Base-by-base conservation (phyloP, 2,888 invertebrate species). In the Incurvaria masculella region DNA sequence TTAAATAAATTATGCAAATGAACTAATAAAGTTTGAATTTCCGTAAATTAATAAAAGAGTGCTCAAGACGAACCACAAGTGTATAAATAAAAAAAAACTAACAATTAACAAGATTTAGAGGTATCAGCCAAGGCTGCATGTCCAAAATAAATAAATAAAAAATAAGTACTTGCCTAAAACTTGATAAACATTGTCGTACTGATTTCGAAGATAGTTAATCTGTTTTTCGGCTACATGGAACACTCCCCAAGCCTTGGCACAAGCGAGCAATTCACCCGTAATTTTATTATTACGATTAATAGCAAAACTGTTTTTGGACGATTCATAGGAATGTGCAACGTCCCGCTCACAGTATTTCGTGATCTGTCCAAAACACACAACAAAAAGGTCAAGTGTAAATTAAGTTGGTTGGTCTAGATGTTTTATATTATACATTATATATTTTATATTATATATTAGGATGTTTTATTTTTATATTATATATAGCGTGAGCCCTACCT, bases 171-270 rank as follows among this genome's bases (percentile, higher is more conserved):
- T 55, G 52, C 56, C 48, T 17, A 56, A 27, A 10, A 53, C 44
- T 42, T 44, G 42, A 17, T 44, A 33, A 5, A 55, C 45, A 33
- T 46, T 54, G 16, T 49, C 44, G 47, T 61, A 63, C 46, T 60
- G 62, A 21, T 59, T 50, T 17, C 54, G 43, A 20, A 72, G 52
- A 46, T 23, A 40, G 41, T 51, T 60, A 49, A 65, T 63, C 58
- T 83, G 73, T 44, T 68, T 65, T 47, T 73, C 65, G 47, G 72
- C 64, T n/a, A 84, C 62, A 51, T 68, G 64, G 62, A 76, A 65
- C 26, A 71, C 47, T n/a, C 63, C 66, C 71, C 69, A 74, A 2
- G 74, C 66, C 48, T 61, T 63, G 1, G 83, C 57, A 56, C 75
- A 74, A 16, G 61, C 48, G 3, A 57, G 54, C 76, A 69, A 57